Conservation (phyloP, 2,797 vertebrate species). For the Threskiornis aethiopicus region DNA sequence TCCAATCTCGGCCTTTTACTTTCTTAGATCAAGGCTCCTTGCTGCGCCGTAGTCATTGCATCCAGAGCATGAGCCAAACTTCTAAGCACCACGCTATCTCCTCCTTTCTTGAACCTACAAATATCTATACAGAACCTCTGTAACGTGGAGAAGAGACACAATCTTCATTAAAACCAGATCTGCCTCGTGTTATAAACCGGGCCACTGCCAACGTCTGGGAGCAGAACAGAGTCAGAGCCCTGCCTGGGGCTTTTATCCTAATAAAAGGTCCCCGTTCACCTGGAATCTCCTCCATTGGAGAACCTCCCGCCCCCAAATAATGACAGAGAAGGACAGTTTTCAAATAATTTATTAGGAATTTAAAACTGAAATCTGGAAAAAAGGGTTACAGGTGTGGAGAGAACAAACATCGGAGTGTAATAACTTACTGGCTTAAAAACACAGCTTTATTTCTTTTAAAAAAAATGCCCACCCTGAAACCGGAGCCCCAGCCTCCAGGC, state of each 20-base stretch:
- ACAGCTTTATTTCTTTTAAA: slow-evolving; percentile 75
- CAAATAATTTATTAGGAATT: slow-evolving; percentile 99
- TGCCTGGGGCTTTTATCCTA: background rate
- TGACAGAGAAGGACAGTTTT: slow-evolving; percentile 78
- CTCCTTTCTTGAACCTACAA: background rate
- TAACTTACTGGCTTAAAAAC: slow-evolving; percentile 83
- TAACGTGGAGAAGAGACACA: background rate
- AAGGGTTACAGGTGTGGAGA: slow-evolving; percentile 81
- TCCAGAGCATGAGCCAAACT: background rate
- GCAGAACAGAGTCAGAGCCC: background rate
- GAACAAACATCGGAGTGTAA: slow-evolving; percentile 77
- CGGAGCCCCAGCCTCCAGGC: slow-evolving; percentile 59
- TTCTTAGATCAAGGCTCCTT: background rate
- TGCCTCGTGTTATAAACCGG: background rate
- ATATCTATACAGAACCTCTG: background rate
- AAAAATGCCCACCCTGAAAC: slow-evolving; percentile 71
- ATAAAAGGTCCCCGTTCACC: background rate
- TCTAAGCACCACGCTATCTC: background rate
- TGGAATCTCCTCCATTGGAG: background rate
- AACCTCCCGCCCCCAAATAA: background rate
- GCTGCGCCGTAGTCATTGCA: background rate
- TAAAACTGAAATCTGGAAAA: slow-evolving; percentile 90
- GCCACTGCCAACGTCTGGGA: background rate
- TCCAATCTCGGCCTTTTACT: background rate
- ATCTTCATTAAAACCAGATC: background rate